Percentiles rank a stretch among this genome's conserved stretches.
These are phyloP conservation scores for Taxidea taxus DNA, from an alignment of 2,113 vertebrate species.

Conservation along the genomic window DNA sequence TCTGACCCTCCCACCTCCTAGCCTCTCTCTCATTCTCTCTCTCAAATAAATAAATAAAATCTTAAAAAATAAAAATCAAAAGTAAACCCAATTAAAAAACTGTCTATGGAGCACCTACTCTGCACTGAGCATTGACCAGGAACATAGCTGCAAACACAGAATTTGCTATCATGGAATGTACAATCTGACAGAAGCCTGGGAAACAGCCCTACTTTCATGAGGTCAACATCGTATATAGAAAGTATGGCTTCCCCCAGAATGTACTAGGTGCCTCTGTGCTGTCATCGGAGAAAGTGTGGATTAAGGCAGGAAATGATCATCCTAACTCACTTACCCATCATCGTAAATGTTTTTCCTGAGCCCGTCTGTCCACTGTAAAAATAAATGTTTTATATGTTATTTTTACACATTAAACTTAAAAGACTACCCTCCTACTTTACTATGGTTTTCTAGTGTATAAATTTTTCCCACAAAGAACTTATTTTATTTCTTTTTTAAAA, in stretches of 20 bases:
- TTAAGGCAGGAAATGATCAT: not conserved
- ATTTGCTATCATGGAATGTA: not conserved
- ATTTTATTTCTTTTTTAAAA: not conserved
- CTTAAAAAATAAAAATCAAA: too few species aligned
- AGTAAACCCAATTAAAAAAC: not conserved
- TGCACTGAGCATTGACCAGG: not conserved
- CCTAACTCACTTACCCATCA: constrained; percentile 90
- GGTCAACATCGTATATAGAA: not conserved
- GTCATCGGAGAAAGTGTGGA: not conserved
- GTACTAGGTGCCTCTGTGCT: not conserved
- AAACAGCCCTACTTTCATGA: not conserved
- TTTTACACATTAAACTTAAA: constrained; percentile 40
- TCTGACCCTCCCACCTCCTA: too few species aligned
- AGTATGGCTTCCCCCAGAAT: not conserved
- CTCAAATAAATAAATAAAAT: too few species aligned
- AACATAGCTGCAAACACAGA: not conserved
- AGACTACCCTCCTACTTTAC: not conserved
- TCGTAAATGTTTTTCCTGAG: constrained; percentile 98
- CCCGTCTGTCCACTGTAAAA: constrained; percentile 94
- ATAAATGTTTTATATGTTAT: constrained; percentile 24
- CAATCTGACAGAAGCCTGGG: not conserved
- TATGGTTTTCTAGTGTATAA: not conserved
- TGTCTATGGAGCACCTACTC: not conserved
- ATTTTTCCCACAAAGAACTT: not conserved
- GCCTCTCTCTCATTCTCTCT: too few species aligned